phyloP scores from a whole-genome alignment of 2,888 invertebrate species.

The Andrena marginata region DNA sequence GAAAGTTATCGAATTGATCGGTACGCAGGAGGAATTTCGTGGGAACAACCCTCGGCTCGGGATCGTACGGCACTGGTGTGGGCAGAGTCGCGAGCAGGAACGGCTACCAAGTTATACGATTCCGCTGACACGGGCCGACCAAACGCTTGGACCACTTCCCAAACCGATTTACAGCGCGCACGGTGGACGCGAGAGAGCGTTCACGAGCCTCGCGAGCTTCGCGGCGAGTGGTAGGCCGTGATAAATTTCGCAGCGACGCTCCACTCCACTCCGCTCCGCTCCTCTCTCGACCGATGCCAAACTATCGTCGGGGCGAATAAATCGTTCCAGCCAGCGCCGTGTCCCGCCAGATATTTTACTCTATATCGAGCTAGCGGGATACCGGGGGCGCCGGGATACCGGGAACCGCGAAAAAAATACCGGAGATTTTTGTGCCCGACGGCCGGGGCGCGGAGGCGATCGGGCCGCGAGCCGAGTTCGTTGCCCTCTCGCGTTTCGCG shows the following conservation, averaged over 20 bases:
- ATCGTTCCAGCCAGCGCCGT: conserved; percentile 47
- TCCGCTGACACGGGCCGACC: conserved; percentile 76
- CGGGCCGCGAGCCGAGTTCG: conserved; percentile 21
- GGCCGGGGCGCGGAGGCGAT: neutral
- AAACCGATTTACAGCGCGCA: conserved; percentile 78
- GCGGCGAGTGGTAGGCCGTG: conserved; percentile 63
- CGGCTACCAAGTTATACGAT: conserved; percentile 73
- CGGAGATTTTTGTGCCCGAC: conserved; percentile 28
- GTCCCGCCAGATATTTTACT: conserved; percentile 55
- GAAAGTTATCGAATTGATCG: neutral
- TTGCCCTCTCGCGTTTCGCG: conserved; percentile 8
- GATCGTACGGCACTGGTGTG: neutral
- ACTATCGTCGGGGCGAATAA: conserved; percentile 66
- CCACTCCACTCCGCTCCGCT: conserved; percentile 36
- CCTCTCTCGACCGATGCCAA: conserved; percentile 53
- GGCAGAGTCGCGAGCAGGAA: conserved; percentile 1
- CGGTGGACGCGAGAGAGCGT: conserved; percentile 45
- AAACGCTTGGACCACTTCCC: conserved; percentile 80
- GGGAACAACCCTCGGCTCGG: neutral
- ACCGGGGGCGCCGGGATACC: neutral
- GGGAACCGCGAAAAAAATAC: conserved; percentile 27
- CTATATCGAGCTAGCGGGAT: conserved; percentile 27
- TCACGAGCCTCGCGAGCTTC: neutral
- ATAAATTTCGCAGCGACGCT: conserved; percentile 66
- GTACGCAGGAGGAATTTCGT: no score